Evolutionary conservation across 2,113 vertebrate species (phyloP).

Genomic region (Falco punctatus): DNA sequence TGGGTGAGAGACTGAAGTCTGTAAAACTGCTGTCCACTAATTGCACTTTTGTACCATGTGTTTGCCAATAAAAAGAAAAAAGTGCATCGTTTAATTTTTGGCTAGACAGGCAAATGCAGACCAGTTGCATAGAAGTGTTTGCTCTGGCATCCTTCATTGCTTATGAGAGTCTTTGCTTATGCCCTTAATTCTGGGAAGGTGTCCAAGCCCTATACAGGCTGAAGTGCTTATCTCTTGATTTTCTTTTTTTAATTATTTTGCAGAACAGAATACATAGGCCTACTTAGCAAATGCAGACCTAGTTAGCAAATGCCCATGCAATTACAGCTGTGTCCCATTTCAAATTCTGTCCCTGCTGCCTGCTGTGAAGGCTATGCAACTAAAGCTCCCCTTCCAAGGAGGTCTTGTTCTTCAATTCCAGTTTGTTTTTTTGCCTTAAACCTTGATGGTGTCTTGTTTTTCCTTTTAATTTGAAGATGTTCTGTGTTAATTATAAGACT

Average conservation of each 20-base stretch:
- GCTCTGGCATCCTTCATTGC: constrained; percentile 45
- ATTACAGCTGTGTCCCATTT: background rate
- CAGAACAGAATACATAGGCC: constrained; percentile 20
- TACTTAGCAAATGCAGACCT: background rate
- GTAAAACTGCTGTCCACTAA: background rate
- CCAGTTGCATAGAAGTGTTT: constrained; percentile 35
- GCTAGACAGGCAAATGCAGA: background rate
- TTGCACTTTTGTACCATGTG: background rate
- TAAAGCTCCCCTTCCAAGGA: background rate
- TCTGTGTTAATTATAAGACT: background rate
- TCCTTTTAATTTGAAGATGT: background rate
- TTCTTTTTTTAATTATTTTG: background rate
- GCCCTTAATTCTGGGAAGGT: constrained; percentile 58
- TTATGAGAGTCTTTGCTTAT: constrained; percentile 35
- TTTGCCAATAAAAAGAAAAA: constrained; percentile 9
- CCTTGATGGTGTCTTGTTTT: background rate
- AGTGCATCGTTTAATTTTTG: constrained; percentile 3
- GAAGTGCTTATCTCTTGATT: constrained; percentile 39
- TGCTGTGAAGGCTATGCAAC: background rate
- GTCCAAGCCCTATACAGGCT: background rate
- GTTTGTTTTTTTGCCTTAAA: background rate
- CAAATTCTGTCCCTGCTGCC: background rate
- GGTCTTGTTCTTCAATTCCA: background rate
- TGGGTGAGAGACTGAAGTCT: background rate
- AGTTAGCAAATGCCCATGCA: constrained; percentile 3